A percentile compares a stretch with the other conserved stretches of the same genome.
Evolutionary conservation across 2,113 vertebrate species (phyloP).

Genomic region (Ancistrus triradiatus): DNA sequence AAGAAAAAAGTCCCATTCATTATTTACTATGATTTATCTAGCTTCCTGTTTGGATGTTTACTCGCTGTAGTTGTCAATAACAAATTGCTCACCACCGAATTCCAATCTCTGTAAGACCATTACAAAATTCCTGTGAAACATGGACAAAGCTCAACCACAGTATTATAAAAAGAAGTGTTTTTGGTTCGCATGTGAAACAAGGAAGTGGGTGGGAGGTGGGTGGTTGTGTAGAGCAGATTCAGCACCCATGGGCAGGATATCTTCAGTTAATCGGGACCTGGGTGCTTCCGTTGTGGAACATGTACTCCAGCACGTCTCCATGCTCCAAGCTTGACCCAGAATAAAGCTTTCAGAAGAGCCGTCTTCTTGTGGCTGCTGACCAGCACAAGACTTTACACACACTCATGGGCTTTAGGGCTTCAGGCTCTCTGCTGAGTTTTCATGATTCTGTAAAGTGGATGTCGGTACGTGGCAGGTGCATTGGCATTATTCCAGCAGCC

Average conservation of each 20-base stretch:
- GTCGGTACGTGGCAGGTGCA: background rate
- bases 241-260: slow-evolving; percentile 4
- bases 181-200: slow-evolving; percentile 4
- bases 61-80: slow-evolving; percentile 29
- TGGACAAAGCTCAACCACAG: slow-evolving; percentile 25
- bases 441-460: no score
- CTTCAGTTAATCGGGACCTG: background rate
- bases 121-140: background rate
- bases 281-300: background rate
- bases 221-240: background rate
- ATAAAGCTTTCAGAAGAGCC: background rate
- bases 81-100: slow-evolving; percentile 34
- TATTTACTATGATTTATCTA: slow-evolving; percentile 48
- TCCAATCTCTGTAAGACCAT: slow-evolving; percentile 32
- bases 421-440: background rate
- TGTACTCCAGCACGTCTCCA: background rate
- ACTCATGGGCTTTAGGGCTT: background rate
- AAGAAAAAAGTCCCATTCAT: slow-evolving; percentile 30
- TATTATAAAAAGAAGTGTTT: slow-evolving; percentile 1
- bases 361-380: slow-evolving; percentile 1
- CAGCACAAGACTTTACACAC: background rate
- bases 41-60: slow-evolving; percentile 56
- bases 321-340: background rate
- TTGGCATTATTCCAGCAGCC: no score
- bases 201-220: slow-evolving; percentile 10